Evolutionary conservation across 2,888 invertebrate genomes (phyloP), one percentile per base, ranked within the genome.

Genomic region (Drosophila paranaensis): DNA sequence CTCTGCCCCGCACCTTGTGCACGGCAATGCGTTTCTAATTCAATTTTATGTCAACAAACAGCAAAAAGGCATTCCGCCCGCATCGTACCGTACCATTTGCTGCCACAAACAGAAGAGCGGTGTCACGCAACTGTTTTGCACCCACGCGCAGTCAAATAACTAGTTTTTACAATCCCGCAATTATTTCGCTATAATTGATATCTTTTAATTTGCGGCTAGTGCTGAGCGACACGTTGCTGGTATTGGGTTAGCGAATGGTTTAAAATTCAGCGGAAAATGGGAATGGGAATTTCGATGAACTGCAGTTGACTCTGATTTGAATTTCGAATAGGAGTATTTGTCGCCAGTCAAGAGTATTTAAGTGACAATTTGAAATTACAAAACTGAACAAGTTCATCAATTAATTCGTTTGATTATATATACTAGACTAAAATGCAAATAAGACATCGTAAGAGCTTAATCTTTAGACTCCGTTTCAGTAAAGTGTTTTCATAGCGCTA

Each of bases 11-110:
- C 70, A 77, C 71, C 79, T 82, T 67, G 77, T 67, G 69, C 67
- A 74, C 60, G 51, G 60, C 78, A 88, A 81, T 79, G 79, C 83
- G 87, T 86, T 88, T 86, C 84, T 85, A 88, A 88, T 85, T 85
- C 77, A 81, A 85, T 85, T 86, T 75, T 65, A 74, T 78, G 87
- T 88, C 88, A 82, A 72, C 82, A 86, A 56, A 63, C 39, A 57
- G 30, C 46, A 48, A 58, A 46, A 53, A 45, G 50, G 39, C n/a
- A 63, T 57, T 50, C 39, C 65, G 54, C 54, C 68, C 70, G 57
- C 50, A 71, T 71, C 30, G n/a, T 5, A 33, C 33, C 48, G 48
- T 11, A 33, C 33, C 48, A 33, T 16, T 11, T 48, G 58, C 55
- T 57, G 69, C 56, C 72, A 61, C 50, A 60, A 68, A 81, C 70